Conservation (phyloP, 1,140 invertebrate genomes). For the Megalonaias nervosa region DNA sequence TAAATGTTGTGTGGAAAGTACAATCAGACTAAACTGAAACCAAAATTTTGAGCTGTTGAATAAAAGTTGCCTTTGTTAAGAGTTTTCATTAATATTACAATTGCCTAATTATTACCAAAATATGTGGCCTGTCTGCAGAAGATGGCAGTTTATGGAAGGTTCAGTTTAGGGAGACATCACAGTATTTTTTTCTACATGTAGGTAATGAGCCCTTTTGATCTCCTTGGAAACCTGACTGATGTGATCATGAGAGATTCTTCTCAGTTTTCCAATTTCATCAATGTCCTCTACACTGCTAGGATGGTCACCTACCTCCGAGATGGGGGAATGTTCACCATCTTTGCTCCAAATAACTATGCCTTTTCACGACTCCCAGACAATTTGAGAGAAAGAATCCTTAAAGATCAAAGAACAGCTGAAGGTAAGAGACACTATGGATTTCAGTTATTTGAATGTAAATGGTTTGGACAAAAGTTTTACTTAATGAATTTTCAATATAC, state of each 20-base stretch:
- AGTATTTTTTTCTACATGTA: background rate
- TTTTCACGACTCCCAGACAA: slow-evolving; percentile 17
- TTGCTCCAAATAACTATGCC: slow-evolving; percentile 35
- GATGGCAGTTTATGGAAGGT: too few relatives aligned
- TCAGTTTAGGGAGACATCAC: too few relatives aligned
- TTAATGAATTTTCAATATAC: too few relatives aligned
- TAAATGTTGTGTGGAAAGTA: too few relatives aligned
- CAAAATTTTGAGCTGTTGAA: too few relatives aligned
- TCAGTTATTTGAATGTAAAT: background rate
- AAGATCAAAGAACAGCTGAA: slow-evolving; percentile 24
- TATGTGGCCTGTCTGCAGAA: too few relatives aligned
- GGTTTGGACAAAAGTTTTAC: too few relatives aligned
- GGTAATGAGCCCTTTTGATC: slow-evolving; percentile 23
- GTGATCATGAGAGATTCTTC: slow-evolving; percentile 30
- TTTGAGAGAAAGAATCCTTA: slow-evolving; percentile 15
- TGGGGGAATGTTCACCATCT: slow-evolving; percentile 27
- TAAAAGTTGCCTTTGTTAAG: too few relatives aligned
- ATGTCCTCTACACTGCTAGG: slow-evolving; percentile 27
- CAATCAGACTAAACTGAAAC: too few relatives aligned
- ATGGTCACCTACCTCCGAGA: slow-evolving; percentile 16
- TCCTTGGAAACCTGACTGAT: slow-evolving; percentile 34
- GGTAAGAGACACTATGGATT: slow-evolving; percentile 1
- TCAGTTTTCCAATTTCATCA: slow-evolving; percentile 32
- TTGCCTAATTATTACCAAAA: too few relatives aligned
- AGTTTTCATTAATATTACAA: too few relatives aligned